phyloP scores from a whole-genome alignment of 2,113 vertebrate species.

The Cyanoramphus novaezelandiae region DNA sequence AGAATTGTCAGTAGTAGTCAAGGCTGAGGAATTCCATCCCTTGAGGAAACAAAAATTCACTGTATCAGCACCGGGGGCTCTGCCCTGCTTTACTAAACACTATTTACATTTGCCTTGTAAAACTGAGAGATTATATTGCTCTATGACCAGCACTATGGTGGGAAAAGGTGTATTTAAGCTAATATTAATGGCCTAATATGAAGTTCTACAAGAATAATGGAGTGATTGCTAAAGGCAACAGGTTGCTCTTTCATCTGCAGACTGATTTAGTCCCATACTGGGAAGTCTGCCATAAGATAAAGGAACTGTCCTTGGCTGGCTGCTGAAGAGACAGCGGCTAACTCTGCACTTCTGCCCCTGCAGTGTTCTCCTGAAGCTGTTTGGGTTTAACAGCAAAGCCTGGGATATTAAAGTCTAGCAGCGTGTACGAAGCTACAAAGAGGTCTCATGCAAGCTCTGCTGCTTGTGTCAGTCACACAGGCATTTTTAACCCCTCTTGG shows the following conservation, averaged over 20 bases:
- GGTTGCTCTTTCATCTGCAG: fast-evolving
- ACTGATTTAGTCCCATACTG: neutral
- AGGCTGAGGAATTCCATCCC: neutral
- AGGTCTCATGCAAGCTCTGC: neutral
- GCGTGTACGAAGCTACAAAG: neutral
- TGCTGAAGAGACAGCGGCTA: neutral
- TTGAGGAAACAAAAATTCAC: neutral
- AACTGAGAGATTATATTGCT: fast-evolving
- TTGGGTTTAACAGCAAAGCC: neutral
- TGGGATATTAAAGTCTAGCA: fast-evolving
- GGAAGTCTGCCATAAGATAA: neutral
- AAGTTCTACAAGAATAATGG: fast-evolving
- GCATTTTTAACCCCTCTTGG: neutral
- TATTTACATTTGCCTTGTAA: neutral
- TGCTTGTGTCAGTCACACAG: fast-evolving
- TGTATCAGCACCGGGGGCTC: neutral
- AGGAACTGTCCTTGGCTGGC: fast-evolving
- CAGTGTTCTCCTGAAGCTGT: fast-evolving
- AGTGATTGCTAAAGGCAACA: neutral
- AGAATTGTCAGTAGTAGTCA: neutral
- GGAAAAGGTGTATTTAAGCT: fast-evolving
- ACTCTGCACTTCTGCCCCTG: neutral
- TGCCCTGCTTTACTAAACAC: neutral
- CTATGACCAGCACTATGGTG: fast-evolving
- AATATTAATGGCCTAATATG: fast-evolving